Conservation (phyloP, 1,140 invertebrate genomes). For the Ruditapes philippinarum region DNA sequence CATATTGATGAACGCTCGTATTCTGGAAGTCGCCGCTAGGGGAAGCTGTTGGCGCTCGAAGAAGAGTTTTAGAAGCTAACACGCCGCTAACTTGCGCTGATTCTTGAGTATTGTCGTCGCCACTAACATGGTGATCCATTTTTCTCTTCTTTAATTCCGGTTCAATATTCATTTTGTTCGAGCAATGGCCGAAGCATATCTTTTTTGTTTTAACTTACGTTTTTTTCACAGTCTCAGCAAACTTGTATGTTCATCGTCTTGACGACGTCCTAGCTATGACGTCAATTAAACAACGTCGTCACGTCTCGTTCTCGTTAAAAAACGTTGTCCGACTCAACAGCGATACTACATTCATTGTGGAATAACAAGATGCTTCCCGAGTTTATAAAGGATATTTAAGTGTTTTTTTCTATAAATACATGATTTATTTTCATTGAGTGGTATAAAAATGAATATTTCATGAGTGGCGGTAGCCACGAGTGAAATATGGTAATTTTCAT, state of each 20-base stretch:
- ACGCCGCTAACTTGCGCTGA: constrained; percentile 28
- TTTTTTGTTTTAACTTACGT: neutral
- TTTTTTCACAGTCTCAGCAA: neutral
- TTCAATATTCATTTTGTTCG: constrained; percentile 45
- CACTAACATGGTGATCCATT: constrained; percentile 59
- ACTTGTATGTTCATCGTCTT: neutral
- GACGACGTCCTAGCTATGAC: constrained; percentile 25
- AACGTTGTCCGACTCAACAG: too few relatives aligned
- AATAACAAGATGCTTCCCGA: too few relatives aligned
- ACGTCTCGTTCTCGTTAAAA: neutral
- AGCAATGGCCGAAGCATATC: neutral
- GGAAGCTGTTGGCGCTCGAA: constrained; percentile 55
- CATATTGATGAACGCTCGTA: constrained; percentile 69
- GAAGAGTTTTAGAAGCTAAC: constrained; percentile 41
- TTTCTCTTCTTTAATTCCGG: constrained; percentile 49
- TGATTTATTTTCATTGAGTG: too few relatives aligned
- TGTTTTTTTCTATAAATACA: too few relatives aligned
- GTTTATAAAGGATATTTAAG: too few relatives aligned
- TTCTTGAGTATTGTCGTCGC: constrained; percentile 55
- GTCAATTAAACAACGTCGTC: constrained; percentile 8
- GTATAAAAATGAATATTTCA: too few relatives aligned
- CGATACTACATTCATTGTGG: too few relatives aligned
- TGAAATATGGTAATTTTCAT: too few relatives aligned
- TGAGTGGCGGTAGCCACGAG: too few relatives aligned
- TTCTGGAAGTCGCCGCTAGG: constrained; percentile 67